Conservation (phyloP, 2,113 vertebrate genomes). For the Setophaga kirtlandii region DNA sequence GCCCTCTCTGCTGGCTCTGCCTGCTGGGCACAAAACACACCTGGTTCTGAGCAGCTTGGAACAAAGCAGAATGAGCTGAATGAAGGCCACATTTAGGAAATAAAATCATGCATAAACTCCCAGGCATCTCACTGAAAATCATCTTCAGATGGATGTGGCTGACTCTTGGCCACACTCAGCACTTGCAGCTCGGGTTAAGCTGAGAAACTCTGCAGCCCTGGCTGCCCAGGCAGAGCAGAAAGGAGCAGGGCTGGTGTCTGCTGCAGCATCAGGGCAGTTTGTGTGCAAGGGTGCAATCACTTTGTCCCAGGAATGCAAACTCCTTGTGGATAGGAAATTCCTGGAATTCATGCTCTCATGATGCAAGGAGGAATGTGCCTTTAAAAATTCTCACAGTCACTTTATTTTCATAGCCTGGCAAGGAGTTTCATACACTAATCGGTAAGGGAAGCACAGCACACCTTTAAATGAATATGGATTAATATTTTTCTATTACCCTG, state of each 20-base stretch:
- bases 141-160: neutral
- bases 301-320: constrained; percentile 31
- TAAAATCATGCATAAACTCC: neutral
- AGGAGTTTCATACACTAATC: neutral
- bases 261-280: neutral
- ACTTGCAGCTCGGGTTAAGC: neutral
- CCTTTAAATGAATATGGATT: constrained; percentile 5
- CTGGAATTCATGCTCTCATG: constrained; percentile 46
- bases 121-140: neutral
- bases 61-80: neutral
- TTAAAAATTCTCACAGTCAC: constrained; percentile 11
- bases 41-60: rapidly evolving
- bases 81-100: neutral
- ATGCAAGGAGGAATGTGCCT: neutral
- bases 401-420: neutral
- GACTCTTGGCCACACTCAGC: neutral
- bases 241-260: neutral
- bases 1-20: neutral
- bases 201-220: neutral
- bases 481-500: constrained; percentile 8
- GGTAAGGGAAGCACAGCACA: neutral
- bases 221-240: neutral
- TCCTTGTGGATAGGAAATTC: constrained; percentile 61
- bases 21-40: neutral
- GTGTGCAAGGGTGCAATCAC: neutral